A percentile compares a stretch with the other conserved stretches of the same genome.
Evolutionary conservation across 2,113 vertebrate species (phyloP).

Genomic region (Chauna torquata): DNA sequence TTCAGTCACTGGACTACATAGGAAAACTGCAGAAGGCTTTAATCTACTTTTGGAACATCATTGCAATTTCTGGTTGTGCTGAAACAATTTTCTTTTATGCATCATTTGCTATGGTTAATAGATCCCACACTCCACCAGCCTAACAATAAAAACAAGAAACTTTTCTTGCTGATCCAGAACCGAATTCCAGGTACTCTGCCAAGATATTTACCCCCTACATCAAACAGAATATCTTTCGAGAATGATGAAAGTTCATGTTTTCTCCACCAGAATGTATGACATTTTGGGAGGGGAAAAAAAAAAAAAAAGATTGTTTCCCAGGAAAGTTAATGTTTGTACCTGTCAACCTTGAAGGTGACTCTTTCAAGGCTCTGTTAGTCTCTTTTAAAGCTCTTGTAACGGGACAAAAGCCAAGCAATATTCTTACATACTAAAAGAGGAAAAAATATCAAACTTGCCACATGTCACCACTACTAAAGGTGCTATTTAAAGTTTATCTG

Average conservation of each 20-base stretch:
- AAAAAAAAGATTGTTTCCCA: background rate
- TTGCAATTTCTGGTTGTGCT: background rate
- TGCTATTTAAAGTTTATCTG: background rate
- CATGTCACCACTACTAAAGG: background rate
- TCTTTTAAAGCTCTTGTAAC: background rate
- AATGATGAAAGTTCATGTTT: background rate
- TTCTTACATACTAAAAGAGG: background rate
- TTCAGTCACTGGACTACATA: background rate
- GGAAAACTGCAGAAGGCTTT: background rate
- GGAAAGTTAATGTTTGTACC: background rate
- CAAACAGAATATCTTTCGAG: background rate
- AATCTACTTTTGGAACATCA: background rate
- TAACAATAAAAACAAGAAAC: background rate
- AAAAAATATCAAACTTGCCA: background rate
- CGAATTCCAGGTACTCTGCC: background rate
- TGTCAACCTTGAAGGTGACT: slow-evolving; percentile 19
- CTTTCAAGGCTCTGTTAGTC: background rate
- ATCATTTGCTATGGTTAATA: background rate
- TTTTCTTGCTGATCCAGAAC: background rate
- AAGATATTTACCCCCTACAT: background rate
- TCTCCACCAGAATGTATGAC: background rate
- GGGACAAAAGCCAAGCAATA: background rate
- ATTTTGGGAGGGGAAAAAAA: background rate
- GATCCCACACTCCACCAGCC: background rate
- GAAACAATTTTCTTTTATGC: slow-evolving; percentile 7